phyloP scores from a whole-genome alignment of 35 echinoderm and acorn worm species.

The Eucidaris tribuloides region DNA sequence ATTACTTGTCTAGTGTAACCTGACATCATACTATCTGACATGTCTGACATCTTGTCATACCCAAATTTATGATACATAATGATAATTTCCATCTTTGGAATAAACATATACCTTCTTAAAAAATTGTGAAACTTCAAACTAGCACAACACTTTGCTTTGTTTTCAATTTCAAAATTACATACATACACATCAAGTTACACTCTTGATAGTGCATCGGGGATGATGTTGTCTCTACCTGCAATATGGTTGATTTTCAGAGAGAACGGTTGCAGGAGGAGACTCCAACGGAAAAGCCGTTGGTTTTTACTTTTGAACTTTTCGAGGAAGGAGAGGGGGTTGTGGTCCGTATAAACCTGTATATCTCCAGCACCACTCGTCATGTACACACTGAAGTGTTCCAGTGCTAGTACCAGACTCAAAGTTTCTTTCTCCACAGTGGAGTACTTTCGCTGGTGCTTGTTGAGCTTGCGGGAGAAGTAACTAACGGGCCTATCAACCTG shows the following conservation, averaged over 20 bases:
- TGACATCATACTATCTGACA: too few species aligned
- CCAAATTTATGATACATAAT: too few species aligned
- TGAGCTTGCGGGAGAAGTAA: conserved; percentile 65
- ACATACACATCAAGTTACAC: too few species aligned
- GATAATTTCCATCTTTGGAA: too few species aligned
- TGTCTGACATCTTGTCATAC: too few species aligned
- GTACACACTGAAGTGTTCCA: conserved; percentile 44
- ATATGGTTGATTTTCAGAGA: conserved; percentile 17
- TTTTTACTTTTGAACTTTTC: conserved; percentile 45
- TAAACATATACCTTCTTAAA: too few species aligned
- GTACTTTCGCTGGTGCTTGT: conserved; percentile 15
- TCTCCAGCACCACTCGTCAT: background rate
- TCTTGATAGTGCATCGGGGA: conserved; percentile 31
- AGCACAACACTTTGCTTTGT: too few species aligned
- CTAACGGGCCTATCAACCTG: conserved; percentile 53
- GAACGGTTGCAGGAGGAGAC: conserved; percentile 23
- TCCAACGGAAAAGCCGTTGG: conserved; percentile 23
- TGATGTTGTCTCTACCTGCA: conserved; percentile 12
- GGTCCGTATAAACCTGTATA: background rate
- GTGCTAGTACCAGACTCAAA: conserved; percentile 28
- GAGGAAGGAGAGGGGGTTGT: conserved; percentile 43
- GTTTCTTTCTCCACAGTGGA: conserved; percentile 49
- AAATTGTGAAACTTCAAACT: too few species aligned
- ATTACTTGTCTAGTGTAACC: too few species aligned
- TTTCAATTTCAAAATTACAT: too few species aligned